These are phyloP conservation scores for Psettodes erumei DNA, from an alignment of 2,113 vertebrate genomes.

Conservation along the genomic window DNA sequence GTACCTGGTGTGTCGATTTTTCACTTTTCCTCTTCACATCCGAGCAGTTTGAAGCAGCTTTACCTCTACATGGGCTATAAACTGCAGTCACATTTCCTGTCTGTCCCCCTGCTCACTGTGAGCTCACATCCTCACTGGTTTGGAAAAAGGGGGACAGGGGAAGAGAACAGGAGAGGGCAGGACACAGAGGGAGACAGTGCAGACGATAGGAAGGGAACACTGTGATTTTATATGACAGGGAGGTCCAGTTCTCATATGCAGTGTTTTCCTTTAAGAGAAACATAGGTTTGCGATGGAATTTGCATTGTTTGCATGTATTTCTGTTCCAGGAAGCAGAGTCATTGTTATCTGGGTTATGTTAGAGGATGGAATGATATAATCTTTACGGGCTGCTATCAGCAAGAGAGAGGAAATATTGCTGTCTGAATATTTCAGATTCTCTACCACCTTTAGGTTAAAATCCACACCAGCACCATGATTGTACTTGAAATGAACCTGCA, in stretches of 20 bases:
- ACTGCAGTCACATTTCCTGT: conserved; percentile 56
- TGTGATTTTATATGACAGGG: too few species aligned
- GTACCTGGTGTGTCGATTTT: conserved; percentile 20
- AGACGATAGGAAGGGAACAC: conserved; percentile 2
- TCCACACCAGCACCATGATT: too few species aligned
- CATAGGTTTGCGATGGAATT: neutral
- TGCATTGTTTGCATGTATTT: neutral
- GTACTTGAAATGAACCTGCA: too few species aligned
- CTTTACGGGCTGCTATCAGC: neutral
- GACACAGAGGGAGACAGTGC: neutral
- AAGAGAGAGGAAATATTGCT: neutral
- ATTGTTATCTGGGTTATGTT: neutral
- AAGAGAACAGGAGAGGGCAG: neutral
- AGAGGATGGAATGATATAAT: neutral
- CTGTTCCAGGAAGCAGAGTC: neutral
- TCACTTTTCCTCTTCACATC: conserved; percentile 34
- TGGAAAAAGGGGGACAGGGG: conserved; percentile 26
- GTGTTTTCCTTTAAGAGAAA: neutral
- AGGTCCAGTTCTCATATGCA: conserved; percentile 6
- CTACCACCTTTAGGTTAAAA: neutral
- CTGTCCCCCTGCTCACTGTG: conserved; percentile 51
- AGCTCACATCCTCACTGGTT: conserved; percentile 60
- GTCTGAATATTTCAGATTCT: neutral
- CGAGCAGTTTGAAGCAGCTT: conserved; percentile 31
- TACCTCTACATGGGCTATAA: conserved; percentile 58